Evolutionary conservation across 2,113 vertebrate genomes (phyloP), one percentile per base, ranked within the genome.

Genomic region (Eonycteris spelaea): DNA sequence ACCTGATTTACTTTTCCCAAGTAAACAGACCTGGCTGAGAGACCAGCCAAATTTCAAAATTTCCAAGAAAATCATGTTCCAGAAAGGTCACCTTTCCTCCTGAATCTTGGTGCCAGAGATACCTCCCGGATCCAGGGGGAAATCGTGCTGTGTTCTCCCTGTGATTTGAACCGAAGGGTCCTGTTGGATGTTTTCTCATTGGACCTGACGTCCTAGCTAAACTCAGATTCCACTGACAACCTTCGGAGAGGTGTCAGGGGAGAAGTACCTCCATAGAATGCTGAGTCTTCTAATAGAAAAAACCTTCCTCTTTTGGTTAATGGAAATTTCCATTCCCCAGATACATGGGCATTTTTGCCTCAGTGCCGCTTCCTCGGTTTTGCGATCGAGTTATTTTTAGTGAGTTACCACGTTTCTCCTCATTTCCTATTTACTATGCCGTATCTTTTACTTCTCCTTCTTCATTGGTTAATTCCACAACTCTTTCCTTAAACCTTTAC

Each of bases 381-480:
- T 94, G 93, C 63, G 77, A 94, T 78, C 71, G 85, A 73, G 48
- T 94, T 97, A 96, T 97, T 97, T 97, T 97, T 95, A 95, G 94
- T 61, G 73, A 83, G 35, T 94, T 83, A 33, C 38, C 51, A 35
- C 43, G 77, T 94, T 94, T 91, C 70, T 82, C 57, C 59, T 71
- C 45, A 24, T 73, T 85, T 55, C 48, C 59, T 75, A 0, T 38
- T 87, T 94, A 68, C 73, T 40, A 0, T 45, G 35, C 89, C 83
- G 3, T 82, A 8, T 59, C 53, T 97, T 92, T 85, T 86, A 45
- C 73, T 90, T 97, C 55, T 91, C 65, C 93, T 92, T 92, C 73
- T 65, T 22, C 61, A 33, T 84, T 94, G 86, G 74, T 83, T 94
- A 91, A 86, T 94, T 78, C 65, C 51, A 59, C 38, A 65, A 74